These are phyloP conservation scores for Entomobrya multifasciata DNA, from an alignment of 2,888 invertebrate species.

Conservation along the genomic window DNA sequence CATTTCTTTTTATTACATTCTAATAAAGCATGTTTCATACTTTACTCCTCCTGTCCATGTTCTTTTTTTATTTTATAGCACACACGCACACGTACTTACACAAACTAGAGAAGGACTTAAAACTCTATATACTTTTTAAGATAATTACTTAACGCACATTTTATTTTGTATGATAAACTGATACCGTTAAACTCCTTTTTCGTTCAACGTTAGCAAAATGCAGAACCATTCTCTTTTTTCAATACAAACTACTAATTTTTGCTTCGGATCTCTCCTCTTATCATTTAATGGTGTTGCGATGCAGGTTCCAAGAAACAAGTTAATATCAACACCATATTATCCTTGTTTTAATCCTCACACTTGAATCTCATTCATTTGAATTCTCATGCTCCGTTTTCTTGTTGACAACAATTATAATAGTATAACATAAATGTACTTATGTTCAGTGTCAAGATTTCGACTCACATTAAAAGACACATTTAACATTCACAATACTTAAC, in stretches of 20 bases:
- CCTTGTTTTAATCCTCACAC: too few species aligned
- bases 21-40: neutral
- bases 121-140: neutral
- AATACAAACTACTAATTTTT: too few species aligned
- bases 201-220: too few species aligned
- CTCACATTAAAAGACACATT: neutral
- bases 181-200: slow-evolving; percentile 3
- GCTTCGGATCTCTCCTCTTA: too few species aligned
- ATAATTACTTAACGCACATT: neutral
- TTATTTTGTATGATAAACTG: neutral
- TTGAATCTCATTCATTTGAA: too few species aligned
- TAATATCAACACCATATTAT: neutral
- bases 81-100: too few species aligned
- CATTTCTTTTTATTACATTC: neutral
- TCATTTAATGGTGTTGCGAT: too few species aligned
- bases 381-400: neutral
- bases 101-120: slow-evolving; percentile 13
- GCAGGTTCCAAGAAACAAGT: too few species aligned
- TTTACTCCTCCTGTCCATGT: neutral
- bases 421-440: too few species aligned
- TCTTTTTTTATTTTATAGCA: slow-evolving; percentile 2
- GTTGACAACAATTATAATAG: too few species aligned
- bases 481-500: neutral
- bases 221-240: too few species aligned
- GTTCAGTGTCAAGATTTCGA: neutral